A percentile compares a stretch with the other conserved stretches of the same genome.
Evolutionary conservation across 2,888 invertebrate species (phyloP).

Genomic region (Drosophila mayaguana): DNA sequence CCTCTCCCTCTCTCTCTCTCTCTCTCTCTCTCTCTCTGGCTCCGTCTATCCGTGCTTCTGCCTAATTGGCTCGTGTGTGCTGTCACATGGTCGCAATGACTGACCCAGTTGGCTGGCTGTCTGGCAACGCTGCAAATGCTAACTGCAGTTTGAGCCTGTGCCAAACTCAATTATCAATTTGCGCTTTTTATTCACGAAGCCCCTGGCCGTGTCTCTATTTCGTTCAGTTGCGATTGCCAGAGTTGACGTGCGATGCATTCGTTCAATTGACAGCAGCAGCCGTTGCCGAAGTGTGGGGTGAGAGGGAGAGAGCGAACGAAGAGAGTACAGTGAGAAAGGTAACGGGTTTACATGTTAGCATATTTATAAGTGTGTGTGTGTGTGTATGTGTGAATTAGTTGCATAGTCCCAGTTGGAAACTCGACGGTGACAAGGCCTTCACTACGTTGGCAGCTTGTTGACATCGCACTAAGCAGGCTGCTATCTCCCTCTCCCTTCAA

Average conservation of each 20-base stretch:
- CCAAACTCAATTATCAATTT: slow-evolving; percentile 81
- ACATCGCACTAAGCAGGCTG: not conserved
- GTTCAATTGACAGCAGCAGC: slow-evolving; percentile 42
- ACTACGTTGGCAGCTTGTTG: slow-evolving; percentile 4
- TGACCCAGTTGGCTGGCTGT: slow-evolving; percentile 67
- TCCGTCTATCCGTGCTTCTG: too few relatives aligned
- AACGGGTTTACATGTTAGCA: slow-evolving; percentile 9
- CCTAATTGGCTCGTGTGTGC: slow-evolving; percentile 11
- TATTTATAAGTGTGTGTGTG: not conserved
- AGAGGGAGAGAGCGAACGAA: not conserved
- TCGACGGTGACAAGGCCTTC: slow-evolving; percentile 8
- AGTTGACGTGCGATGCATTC: slow-evolving; percentile 32
- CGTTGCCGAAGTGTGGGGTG: not conserved
- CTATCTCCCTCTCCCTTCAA: not conserved
- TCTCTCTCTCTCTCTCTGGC: not conserved
- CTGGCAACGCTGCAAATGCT: slow-evolving; percentile 33
- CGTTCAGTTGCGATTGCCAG: slow-evolving; percentile 38
- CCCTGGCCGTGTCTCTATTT: slow-evolving; percentile 25
- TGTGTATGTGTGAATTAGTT: slow-evolving; percentile 2
- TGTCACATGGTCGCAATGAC: slow-evolving; percentile 66
- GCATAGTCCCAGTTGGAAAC: slow-evolving; percentile 14
- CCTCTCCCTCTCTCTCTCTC: not conserved
- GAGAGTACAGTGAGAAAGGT: slow-evolving; percentile 13
- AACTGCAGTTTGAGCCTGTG: slow-evolving; percentile 71
- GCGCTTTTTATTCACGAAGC: slow-evolving; percentile 52